Evolutionary conservation across 2,888 invertebrate species (phyloP).

Genomic region (Idaea aversata): DNA sequence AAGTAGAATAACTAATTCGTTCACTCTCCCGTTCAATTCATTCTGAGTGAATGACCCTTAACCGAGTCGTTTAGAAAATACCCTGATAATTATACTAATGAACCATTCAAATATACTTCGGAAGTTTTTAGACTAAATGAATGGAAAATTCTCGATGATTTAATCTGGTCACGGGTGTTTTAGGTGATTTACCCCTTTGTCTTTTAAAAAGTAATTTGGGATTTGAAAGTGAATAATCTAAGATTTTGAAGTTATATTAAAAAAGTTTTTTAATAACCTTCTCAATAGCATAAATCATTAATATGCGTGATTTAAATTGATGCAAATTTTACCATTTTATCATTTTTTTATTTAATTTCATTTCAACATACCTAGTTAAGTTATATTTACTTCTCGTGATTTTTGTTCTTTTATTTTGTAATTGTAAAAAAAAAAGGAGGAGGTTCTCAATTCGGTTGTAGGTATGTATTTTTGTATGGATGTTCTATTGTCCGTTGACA

Average conservation of each 20-base stretch:
- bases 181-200: constrained; percentile 4
- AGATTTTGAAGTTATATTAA: background rate
- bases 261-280: background rate
- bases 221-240: background rate
- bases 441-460: too few species aligned
- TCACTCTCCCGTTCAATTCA: constrained; percentile 8
- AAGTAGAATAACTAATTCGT: constrained; percentile 24
- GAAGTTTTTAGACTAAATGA: constrained; percentile 4
- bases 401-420: too few species aligned
- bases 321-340: background rate
- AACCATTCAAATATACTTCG: constrained; percentile 8
- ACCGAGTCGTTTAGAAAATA: constrained; percentile 12
- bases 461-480: too few species aligned
- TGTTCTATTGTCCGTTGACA: too few species aligned
- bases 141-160: constrained; percentile 1
- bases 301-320: background rate
- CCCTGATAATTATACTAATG: constrained; percentile 17
- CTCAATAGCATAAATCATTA: background rate
- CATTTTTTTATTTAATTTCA: too few species aligned
- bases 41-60: constrained; percentile 10
- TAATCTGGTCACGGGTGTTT: background rate
- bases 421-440: too few species aligned
- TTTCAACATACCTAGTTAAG: too few species aligned
- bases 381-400: too few species aligned
- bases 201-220: background rate